Conservation (phyloP, 1,140 invertebrate species). For the Hesperophylax magnus region DNA sequence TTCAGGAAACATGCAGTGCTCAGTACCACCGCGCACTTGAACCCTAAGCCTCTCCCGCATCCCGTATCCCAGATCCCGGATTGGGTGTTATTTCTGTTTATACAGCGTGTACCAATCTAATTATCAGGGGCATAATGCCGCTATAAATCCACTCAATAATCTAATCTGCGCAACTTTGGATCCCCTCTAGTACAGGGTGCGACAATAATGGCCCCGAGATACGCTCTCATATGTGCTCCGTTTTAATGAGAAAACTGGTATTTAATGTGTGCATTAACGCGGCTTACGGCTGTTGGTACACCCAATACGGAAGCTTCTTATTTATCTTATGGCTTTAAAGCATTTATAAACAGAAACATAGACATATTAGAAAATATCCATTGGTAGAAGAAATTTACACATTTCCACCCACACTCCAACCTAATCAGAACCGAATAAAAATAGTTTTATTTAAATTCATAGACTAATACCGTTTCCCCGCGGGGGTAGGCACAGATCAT, state of each 20-base stretch:
- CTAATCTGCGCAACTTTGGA: constrained; percentile 73
- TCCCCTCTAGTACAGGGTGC: constrained; percentile 62
- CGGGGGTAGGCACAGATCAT: too few relatives aligned
- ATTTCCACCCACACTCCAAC: too few relatives aligned
- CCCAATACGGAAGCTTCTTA: neutral
- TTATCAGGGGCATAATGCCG: constrained; percentile 73
- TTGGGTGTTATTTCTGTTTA: constrained; percentile 58
- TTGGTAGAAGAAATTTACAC: too few relatives aligned
- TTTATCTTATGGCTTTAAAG: constrained; percentile 8
- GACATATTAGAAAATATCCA: too few relatives aligned
- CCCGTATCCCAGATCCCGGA: constrained; percentile 47
- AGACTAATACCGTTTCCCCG: too few relatives aligned
- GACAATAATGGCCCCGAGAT: constrained; percentile 52
- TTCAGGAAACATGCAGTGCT: neutral
- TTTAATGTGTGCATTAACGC: constrained; percentile 40
- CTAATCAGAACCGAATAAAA: too few relatives aligned
- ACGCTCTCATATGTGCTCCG: constrained; percentile 36
- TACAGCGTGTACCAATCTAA: constrained; percentile 61
- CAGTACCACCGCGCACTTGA: constrained; percentile 1
- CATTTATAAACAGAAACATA: neutral
- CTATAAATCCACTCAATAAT: constrained; percentile 73
- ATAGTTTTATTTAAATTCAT: too few relatives aligned
- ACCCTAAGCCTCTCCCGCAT: constrained; percentile 4
- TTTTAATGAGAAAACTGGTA: constrained; percentile 45
- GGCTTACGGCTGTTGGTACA: constrained; percentile 38